Conservation (phyloP, 2,113 vertebrate species). For the Lepus europaeus region DNA sequence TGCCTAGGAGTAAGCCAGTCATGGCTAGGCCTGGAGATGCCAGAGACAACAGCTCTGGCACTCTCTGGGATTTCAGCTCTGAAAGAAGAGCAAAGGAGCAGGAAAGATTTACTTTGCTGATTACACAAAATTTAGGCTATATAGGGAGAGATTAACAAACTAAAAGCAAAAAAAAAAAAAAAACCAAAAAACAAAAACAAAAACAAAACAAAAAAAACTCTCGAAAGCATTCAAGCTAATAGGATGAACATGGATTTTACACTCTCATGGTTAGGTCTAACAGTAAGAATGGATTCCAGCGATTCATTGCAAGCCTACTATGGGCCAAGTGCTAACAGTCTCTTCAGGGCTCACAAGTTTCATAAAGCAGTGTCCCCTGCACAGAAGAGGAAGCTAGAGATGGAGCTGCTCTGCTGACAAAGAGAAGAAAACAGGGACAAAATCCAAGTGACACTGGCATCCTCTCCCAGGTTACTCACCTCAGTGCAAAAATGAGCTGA, state of each 20-base stretch:
- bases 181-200: background rate
- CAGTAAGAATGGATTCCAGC: background rate
- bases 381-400: background rate
- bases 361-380: background rate
- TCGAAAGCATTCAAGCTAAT: slow-evolving; percentile 17
- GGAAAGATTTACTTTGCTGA: slow-evolving; percentile 25
- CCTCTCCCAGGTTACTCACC: background rate
- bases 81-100: background rate
- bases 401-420: background rate
- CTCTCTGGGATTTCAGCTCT: background rate
- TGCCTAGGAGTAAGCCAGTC: background rate
- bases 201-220: background rate
- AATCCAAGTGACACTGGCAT: background rate
- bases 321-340: background rate
- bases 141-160: background rate
- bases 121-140: background rate
- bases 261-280: background rate
- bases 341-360: background rate
- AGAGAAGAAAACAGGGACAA: background rate
- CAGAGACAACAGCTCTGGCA: background rate
- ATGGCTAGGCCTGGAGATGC: background rate
- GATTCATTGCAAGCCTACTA: background rate
- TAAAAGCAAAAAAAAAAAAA: background rate
- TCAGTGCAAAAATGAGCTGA: background rate
- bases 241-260: background rate